Evolutionary conservation across 2,113 vertebrate genomes (phyloP).

Genomic region (Lagopus leucura): DNA sequence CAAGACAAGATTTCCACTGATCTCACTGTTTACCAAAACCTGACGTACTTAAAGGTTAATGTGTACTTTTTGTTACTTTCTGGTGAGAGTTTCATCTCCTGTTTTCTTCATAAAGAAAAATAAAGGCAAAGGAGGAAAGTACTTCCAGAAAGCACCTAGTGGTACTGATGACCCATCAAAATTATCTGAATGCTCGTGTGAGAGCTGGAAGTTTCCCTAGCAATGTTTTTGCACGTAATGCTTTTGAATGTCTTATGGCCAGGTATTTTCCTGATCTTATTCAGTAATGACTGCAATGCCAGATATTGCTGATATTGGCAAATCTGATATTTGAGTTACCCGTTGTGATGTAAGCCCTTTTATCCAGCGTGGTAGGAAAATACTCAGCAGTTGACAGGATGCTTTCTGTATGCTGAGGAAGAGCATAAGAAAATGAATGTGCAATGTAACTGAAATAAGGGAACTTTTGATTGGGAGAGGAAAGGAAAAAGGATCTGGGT

Average conservation of each 20-base stretch:
- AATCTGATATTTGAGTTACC: background rate
- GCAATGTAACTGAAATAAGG: background rate
- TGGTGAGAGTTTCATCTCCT: background rate
- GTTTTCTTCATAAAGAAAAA: background rate
- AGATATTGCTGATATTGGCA: background rate
- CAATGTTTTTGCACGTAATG: background rate
- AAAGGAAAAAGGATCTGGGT: background rate
- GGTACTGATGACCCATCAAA: background rate
- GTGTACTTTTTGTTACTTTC: background rate
- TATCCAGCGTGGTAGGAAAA: background rate
- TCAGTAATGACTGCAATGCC: background rate
- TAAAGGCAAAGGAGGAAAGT: background rate
- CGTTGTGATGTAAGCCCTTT: background rate
- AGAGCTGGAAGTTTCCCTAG: background rate
- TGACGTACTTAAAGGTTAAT: background rate
- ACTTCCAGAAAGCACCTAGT: background rate
- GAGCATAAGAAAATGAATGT: background rate
- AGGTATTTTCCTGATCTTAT: background rate
- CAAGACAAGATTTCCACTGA: background rate
- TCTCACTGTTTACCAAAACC: conserved; percentile 38
- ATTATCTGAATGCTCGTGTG: background rate
- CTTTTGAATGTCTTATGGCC: background rate
- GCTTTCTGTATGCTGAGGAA: background rate
- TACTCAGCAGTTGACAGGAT: background rate
- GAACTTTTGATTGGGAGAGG: background rate